Percentiles rank a stretch among this genome's conserved stretches.
Conservation (phyloP, 2,888 invertebrate species). For the Drosophila quinaria region DNA sequence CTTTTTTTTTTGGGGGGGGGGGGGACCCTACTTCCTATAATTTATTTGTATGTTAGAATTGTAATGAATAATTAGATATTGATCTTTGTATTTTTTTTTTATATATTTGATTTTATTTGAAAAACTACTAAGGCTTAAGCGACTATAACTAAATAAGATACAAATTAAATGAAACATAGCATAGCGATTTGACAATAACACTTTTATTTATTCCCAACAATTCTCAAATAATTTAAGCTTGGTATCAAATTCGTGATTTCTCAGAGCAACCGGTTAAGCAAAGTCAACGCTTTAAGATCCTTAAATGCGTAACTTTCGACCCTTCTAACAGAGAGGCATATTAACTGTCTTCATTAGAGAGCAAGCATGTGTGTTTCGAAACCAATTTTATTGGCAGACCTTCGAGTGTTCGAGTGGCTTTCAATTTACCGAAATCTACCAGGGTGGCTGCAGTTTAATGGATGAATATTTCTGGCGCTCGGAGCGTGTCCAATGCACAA, state of each 20-base stretch:
- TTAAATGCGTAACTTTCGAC: neutral
- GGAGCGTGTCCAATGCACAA: conserved; percentile 63
- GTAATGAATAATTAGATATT: no score
- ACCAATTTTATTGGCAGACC: neutral
- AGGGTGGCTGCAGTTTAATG: conserved; percentile 59
- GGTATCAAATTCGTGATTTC: neutral
- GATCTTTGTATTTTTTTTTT: no score
- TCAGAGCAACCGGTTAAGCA: neutral
- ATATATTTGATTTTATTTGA: no score
- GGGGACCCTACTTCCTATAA: no score
- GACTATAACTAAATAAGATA: no score
- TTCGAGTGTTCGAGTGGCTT: neutral
- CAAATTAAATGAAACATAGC: no score
- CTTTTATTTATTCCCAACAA: neutral
- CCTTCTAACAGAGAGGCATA: neutral
- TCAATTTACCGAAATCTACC: conserved; percentile 41
- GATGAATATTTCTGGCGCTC: conserved; percentile 28
- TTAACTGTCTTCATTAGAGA: neutral
- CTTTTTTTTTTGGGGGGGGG: no score
- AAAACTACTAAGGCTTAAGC: no score
- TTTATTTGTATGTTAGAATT: no score
- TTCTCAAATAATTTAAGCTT: conserved; percentile 6
- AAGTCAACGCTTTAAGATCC: neutral
- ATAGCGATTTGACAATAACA: neutral
- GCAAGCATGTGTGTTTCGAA: neutral